These are phyloP conservation scores for Hormiphora californensis DNA, from an alignment of 37 sponge, comb jelly and placozoan species.

Conservation along the genomic window DNA sequence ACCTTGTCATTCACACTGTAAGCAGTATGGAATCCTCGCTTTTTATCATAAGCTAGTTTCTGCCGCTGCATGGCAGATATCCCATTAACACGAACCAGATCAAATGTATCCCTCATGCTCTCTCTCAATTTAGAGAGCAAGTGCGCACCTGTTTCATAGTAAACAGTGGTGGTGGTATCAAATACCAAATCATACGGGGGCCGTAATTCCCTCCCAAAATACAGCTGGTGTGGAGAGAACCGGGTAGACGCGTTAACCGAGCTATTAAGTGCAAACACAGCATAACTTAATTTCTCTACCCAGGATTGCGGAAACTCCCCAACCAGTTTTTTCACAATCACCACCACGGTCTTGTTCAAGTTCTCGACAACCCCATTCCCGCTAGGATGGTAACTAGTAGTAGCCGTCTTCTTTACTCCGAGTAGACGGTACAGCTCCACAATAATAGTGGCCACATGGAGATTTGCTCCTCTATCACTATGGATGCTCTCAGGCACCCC, in stretches of 20 bases:
- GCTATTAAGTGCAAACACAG: background rate
- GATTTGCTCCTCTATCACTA: background rate
- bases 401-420: background rate
- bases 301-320: background rate
- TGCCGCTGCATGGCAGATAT: background rate
- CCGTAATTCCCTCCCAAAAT: conserved; percentile 13
- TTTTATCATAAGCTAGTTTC: conserved; percentile 10
- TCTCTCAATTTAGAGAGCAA: background rate
- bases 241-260: background rate
- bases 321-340: conserved; percentile 4
- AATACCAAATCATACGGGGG: background rate
- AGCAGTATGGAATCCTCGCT: background rate
- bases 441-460: background rate
- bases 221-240: background rate
- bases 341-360: background rate
- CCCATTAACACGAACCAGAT: background rate
- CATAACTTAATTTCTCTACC: background rate
- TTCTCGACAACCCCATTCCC: conserved; percentile 29
- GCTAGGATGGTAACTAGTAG: conserved; percentile 7
- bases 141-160: conserved; percentile 23
- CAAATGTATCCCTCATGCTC: background rate
- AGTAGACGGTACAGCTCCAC: background rate
- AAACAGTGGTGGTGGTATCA: conserved; percentile 34
- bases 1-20: background rate
- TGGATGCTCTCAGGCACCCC: background rate